Evolutionary conservation across 2,113 vertebrate species (phyloP).

Genomic region (Acrocephalus arundinaceus): DNA sequence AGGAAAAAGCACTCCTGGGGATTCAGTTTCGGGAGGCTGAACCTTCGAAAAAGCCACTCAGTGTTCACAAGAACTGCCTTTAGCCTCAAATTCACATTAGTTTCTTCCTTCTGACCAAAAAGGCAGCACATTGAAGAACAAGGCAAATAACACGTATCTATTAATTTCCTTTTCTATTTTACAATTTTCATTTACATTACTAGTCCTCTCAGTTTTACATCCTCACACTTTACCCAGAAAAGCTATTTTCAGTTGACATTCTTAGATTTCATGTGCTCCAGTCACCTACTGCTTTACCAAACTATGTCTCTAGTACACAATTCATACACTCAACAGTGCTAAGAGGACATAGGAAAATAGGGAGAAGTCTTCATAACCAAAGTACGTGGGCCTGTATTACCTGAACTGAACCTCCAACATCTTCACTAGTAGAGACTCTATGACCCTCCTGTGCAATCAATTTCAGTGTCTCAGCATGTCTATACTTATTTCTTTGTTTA

Average conservation of each 20-base stretch:
- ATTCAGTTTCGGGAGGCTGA: not conserved
- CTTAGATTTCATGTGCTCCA: not conserved
- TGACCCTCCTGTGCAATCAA: fast-evolving
- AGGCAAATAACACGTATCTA: not conserved
- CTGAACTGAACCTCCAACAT: not conserved
- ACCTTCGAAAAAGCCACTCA: not conserved
- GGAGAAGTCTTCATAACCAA: not conserved
- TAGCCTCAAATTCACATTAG: not conserved
- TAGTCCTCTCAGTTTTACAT: not conserved
- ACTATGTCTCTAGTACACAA: not conserved
- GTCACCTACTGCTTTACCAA: not conserved
- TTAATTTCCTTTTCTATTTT: not conserved
- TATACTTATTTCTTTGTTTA: not conserved
- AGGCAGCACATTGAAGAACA: not conserved
- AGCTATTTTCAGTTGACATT: not conserved
- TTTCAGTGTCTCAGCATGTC: not conserved
- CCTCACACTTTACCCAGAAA: not conserved
- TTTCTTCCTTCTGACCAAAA: not conserved
- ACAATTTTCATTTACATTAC: not conserved
- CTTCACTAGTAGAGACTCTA: not conserved
- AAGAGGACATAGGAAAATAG: not conserved
- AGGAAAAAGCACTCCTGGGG: not conserved
- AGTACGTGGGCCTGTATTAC: not conserved
- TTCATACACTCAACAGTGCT: not conserved
- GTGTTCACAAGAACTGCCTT: not conserved